Base-by-base conservation (phyloP, 1,140 invertebrate genomes). In the Pseudomyrmex dendroicus region DNA sequence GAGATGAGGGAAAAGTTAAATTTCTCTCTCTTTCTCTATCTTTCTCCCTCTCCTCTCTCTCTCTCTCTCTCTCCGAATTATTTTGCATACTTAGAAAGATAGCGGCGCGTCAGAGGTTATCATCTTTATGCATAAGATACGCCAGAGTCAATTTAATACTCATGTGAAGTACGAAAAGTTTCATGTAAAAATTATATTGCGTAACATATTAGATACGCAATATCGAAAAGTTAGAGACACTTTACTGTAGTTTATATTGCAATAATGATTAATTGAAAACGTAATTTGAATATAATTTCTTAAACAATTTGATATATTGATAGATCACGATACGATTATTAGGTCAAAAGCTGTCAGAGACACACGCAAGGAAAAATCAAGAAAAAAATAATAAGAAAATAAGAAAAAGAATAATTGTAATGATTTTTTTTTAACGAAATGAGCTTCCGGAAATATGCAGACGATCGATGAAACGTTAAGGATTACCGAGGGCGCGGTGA, bases 81-180 rank as follows among this genome's bases (percentile, higher is more conserved):
- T 63, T 90, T 89, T 87, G 89, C 89, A 90, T 90, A 90, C 59
- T 89, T 90, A 82, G 59, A 73, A 70, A 48, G 73, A 70, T 54
- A 17, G 12, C 59, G 44, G 35, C 52, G 52, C 52, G 25, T 84
- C 25, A 46, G 61, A 15, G 17, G 25, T 57, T 62, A 82, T 73
- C 72, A 89, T 89, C 87, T 89, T 90, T 86, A 88, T 86, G 84
- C 82, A 89, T 89, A 90, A 90, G 85, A 54, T 72, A 63, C 57
- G 56, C 20, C 46, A n/a, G 15, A 50, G 63, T 63, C 82, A 68
- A 87, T 87, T 87, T 76, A 57, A 80, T 61, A 66, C 8, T 67
- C 74, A 46, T 59, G 66, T 50, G 46, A 56, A 84, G 70, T 4
- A 48, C 25, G 13, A 46, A 56, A 80, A 80, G 76, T 80, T 80